Conservation (phyloP, 1,140 invertebrate species). For the Tetramorium alpestre region DNA sequence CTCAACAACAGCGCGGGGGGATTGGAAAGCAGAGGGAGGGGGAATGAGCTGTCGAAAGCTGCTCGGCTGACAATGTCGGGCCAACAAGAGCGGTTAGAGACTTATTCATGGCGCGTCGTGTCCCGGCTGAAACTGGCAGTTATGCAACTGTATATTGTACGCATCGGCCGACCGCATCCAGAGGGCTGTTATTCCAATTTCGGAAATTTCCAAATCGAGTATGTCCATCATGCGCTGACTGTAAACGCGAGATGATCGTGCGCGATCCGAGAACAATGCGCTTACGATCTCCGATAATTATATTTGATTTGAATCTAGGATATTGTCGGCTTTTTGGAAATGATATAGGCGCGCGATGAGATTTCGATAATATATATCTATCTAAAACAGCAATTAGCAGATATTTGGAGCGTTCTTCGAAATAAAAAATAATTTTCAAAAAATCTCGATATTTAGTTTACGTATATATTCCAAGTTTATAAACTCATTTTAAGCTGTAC, state of each 20-base stretch:
- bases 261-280: background rate
- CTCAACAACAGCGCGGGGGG: slow-evolving; percentile 24
- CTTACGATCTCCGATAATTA: background rate
- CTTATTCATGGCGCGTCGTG: slow-evolving; percentile 74
- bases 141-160: slow-evolving; percentile 65
- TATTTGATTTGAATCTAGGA: background rate
- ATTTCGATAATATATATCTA: background rate
- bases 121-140: slow-evolving; percentile 74
- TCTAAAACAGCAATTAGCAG: background rate
- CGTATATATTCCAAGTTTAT: background rate
- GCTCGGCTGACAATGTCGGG: slow-evolving; percentile 72
- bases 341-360: background rate
- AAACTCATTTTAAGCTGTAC: background rate
- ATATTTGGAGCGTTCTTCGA: background rate
- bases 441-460: background rate
- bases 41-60: slow-evolving; percentile 63
- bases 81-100: slow-evolving; percentile 73
- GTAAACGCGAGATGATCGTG: background rate
- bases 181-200: slow-evolving; percentile 68
- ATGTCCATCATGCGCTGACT: slow-evolving; percentile 46
- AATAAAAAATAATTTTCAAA: background rate
- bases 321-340: background rate
- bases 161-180: slow-evolving; percentile 55
- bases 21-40: background rate
- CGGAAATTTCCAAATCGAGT: slow-evolving; percentile 70